A percentile compares a stretch with the other conserved stretches of the same genome.
Evolutionary conservation across 2,797 vertebrate genomes (phyloP).

Genomic region (Sebastes alutus): DNA sequence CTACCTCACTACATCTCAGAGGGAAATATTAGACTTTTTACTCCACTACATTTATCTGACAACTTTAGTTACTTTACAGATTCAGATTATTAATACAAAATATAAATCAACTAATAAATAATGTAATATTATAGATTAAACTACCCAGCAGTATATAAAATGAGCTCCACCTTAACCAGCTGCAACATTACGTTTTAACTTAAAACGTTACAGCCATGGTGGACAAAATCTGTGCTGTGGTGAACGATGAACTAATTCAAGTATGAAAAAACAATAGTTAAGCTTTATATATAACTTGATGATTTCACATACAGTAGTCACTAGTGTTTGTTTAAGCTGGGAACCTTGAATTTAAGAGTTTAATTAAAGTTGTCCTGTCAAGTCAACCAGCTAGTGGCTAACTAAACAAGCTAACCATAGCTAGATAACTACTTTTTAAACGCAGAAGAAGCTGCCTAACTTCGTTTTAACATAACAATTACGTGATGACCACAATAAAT

Average conservation of each 20-base stretch:
- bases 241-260: not conserved
- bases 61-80: no score
- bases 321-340: not conserved
- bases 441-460: not conserved
- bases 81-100: no score
- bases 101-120: no score
- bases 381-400: not conserved
- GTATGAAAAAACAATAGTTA: fast-evolving
- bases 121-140: no score
- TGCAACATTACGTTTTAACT: no score
- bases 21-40: no score
- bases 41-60: no score
- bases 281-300: no score
- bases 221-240: not conserved
- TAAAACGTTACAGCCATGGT: not conserved
- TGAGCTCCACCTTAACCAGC: no score
- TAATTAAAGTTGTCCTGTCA: not conserved
- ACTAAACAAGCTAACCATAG: constrained; percentile 26
- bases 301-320: no score
- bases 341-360: not conserved
- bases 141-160: no score
- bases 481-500: fast-evolving
- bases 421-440: constrained; percentile 4
- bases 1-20: no score
- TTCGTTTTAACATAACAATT: not conserved